Conservation (phyloP, 2,797 vertebrate genomes). For the Apodemus agrarius region DNA sequence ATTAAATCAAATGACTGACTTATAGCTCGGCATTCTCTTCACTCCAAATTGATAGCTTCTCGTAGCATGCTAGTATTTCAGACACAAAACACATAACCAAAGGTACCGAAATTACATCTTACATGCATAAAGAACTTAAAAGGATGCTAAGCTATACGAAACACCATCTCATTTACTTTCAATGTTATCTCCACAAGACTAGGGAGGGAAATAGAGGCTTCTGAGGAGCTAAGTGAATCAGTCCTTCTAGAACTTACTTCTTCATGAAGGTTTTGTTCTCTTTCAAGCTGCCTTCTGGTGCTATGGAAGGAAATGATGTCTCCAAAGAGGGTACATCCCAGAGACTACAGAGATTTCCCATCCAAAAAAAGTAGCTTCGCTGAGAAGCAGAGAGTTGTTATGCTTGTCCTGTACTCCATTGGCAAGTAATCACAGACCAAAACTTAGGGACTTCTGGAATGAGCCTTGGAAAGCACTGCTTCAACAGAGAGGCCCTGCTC, state of each 20-base stretch:
- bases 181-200: not conserved
- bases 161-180: not conserved
- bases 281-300: not conserved
- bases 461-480: not conserved
- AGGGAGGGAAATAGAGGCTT: not conserved
- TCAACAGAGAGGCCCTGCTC: not conserved
- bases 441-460: conserved; percentile 18
- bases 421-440: not conserved
- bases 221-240: not conserved
- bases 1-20: conserved; percentile 34
- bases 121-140: not conserved
- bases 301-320: not conserved
- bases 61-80: not conserved
- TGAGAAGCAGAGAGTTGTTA: not conserved
- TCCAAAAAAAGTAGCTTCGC: not conserved
- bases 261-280: not conserved
- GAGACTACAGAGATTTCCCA: not conserved
- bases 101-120: not conserved
- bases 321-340: not conserved
- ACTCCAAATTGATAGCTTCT: not conserved
- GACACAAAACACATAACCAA: conserved; percentile 38
- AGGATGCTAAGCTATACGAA: conserved; percentile 34
- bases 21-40: not conserved
- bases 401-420: not conserved
- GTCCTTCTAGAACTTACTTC: not conserved